Evolutionary conservation across 2,888 invertebrate species (phyloP), one percentile per base, ranked within the genome.

Genomic region (Bunonema sp.): DNA sequence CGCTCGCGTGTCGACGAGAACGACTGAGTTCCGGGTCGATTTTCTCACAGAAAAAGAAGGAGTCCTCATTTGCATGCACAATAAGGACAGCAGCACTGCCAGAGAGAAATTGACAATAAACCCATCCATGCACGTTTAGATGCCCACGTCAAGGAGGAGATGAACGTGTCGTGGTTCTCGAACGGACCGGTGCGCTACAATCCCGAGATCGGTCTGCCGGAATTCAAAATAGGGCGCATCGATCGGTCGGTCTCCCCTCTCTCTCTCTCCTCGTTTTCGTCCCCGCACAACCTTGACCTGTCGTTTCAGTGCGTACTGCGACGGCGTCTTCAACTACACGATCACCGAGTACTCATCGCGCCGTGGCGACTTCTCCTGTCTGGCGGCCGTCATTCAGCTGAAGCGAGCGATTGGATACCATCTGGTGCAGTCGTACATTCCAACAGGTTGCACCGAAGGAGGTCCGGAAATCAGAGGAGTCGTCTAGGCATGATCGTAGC

Each of bases 391-490:
- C 46, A 45, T 60, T 30, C 41, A 50, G 47, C 59, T 76, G 49
- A 70, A 71, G 37, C 67, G 75, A n/a, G 72, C 74, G 10, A 71
- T 75, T 16, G 75, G 75, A n/a, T 75, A 73, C 54, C 75, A 76
- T 57, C 57, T 76, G 47, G 74, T 76, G 2, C 59, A 50, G 44
- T 47, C 47, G 34, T 57, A 57, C 37, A 50, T 56, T 29, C 56
- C 56, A 3, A 54, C 57, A 3, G 56, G 48, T 16, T 41, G n/a
- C n/a, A n/a, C n/a, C n/a, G n/a, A n/a, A n/a, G n/a, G n/a, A n/a
- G n/a, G n/a, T n/a, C n/a, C n/a, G n/a, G n/a, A n/a, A n/a, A n/a
- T n/a, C n/a, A n/a, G n/a, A n/a, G n/a, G n/a, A n/a, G n/a, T n/a
- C n/a, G n/a, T n/a, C n/a, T n/a, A n/a, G n/a, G n/a, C n/a, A n/a